A percentile compares a stretch with the other conserved stretches of the same genome.
These are phyloP conservation scores for Drosophila mojavensis DNA, from an alignment of 1,140 invertebrate genomes.

Conservation along the genomic window DNA sequence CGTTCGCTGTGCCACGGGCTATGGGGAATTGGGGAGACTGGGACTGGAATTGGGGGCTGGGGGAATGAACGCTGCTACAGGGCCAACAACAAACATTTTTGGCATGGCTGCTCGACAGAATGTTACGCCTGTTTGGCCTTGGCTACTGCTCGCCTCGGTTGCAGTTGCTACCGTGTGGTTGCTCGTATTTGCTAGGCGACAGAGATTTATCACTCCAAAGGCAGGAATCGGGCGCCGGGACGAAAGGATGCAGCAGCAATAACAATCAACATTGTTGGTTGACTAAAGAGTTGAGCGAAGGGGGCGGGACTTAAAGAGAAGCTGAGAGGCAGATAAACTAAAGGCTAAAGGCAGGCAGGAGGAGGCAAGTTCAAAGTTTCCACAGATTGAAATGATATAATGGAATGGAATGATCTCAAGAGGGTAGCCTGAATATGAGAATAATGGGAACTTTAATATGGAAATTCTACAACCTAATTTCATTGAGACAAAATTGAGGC, in stretches of 20 bases:
- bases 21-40: constrained; percentile 1
- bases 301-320: not conserved
- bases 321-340: not conserved
- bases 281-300: constrained; percentile 2
- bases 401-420: too few relatives aligned
- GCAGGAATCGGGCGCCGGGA: not conserved
- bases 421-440: too few relatives aligned
- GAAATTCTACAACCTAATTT: too few relatives aligned
- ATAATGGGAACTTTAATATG: too few relatives aligned
- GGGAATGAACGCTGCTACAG: constrained; percentile 39
- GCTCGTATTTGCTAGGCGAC: constrained; percentile 63
- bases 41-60: constrained; percentile 12
- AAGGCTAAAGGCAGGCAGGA: not conserved
- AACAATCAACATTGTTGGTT: constrained; percentile 12
- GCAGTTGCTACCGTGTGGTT: constrained; percentile 34
- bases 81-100: constrained; percentile 52
- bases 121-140: constrained; percentile 32
- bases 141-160: constrained; percentile 16
- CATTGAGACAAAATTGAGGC: too few relatives aligned
- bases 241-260: not conserved
- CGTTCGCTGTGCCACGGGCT: constrained; percentile 43
- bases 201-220: constrained; percentile 72
- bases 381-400: too few relatives aligned
- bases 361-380: too few relatives aligned
- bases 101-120: constrained; percentile 24